Evolutionary conservation across 2,113 vertebrate species (phyloP).

Genomic region (Tupaia tana): DNA sequence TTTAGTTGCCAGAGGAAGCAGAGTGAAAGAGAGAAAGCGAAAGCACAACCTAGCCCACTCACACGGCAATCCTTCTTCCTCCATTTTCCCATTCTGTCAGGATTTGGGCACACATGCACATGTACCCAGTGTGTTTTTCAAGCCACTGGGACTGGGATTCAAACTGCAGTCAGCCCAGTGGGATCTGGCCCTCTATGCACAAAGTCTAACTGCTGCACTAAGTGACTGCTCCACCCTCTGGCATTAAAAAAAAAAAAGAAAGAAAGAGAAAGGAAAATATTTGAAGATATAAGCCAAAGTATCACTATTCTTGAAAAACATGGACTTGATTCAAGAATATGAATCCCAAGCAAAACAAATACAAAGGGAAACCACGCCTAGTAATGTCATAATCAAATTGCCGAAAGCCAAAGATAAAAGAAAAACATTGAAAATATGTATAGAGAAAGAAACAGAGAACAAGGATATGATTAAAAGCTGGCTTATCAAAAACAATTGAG

Average conservation of each 20-base stretch:
- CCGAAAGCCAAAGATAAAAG: background rate
- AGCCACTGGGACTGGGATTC: too few species aligned
- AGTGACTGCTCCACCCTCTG: too few species aligned
- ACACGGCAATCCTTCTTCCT: too few species aligned
- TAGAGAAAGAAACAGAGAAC: background rate
- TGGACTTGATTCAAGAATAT: background rate
- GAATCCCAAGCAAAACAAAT: background rate
- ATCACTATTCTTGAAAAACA: background rate
- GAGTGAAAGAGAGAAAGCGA: too few species aligned
- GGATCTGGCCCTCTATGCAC: too few species aligned
- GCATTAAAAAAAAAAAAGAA: background rate
- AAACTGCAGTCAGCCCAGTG: too few species aligned
- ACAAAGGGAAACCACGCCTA: background rate
- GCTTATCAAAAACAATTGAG: background rate
- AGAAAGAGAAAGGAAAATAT: background rate
- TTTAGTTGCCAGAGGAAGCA: too few species aligned
- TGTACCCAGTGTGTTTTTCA: too few species aligned
- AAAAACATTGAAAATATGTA: background rate
- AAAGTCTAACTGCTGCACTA: too few species aligned
- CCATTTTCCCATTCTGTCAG: too few species aligned
- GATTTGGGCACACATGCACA: too few species aligned
- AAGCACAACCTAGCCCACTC: too few species aligned
- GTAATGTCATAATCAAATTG: background rate
- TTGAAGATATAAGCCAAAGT: background rate
- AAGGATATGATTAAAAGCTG: background rate